phyloP scores from a whole-genome alignment of 2,113 vertebrate genomes.

The Sisor rabdophorus region DNA sequence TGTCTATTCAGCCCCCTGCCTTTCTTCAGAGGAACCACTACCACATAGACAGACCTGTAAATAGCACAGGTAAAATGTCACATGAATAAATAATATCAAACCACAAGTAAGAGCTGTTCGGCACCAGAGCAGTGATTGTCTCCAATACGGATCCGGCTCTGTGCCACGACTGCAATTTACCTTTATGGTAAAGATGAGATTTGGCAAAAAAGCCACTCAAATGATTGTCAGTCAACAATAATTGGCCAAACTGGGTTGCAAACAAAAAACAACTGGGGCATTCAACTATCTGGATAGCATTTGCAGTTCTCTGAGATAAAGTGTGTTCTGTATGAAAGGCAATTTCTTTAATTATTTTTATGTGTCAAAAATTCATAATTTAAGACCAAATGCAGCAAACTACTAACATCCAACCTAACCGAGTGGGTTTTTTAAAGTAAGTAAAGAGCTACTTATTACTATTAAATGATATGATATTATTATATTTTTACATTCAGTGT shows the following conservation, averaged over 20 bases:
- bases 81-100: slow-evolving; percentile 10
- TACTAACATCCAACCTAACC: neutral
- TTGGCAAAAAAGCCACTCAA: neutral
- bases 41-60: slow-evolving; percentile 82
- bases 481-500: too few relatives aligned
- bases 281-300: neutral
- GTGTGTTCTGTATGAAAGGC: neutral
- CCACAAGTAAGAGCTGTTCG: neutral
- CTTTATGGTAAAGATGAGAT: neutral
- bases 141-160: neutral
- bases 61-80: slow-evolving; percentile 10
- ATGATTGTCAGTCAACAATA: neutral
- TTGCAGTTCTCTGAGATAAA: neutral
- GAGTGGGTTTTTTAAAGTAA: neutral
- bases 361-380: neutral
- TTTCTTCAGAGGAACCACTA: slow-evolving; percentile 86
- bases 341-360: neutral
- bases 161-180: slow-evolving; percentile 1
- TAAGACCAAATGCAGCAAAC: neutral
- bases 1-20: slow-evolving; percentile 75
- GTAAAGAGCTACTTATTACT: neutral
- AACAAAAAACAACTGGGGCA: neutral
- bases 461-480: neutral
- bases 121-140: neutral
- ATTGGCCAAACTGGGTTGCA: neutral